A percentile compares a stretch with the other conserved stretches of the same genome.
Conservation (phyloP, 2,113 vertebrate species). For the Thomomys bottae region DNA sequence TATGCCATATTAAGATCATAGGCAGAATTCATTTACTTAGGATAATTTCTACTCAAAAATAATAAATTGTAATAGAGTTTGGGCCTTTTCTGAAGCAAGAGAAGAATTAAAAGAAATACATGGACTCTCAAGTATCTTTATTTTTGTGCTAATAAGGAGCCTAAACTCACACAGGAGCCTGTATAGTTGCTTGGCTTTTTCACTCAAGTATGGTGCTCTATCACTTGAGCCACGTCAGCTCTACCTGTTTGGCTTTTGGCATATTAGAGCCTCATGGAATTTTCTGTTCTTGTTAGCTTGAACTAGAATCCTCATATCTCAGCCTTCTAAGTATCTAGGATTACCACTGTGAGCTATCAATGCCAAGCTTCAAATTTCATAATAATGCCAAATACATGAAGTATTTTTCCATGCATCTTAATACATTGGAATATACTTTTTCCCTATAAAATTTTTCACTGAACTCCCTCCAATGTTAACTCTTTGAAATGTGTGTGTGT, state of each 20-base stretch:
- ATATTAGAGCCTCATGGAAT: too few species aligned
- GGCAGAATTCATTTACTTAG: slow-evolving; percentile 38
- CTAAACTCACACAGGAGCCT: too few species aligned
- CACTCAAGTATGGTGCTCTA: too few species aligned
- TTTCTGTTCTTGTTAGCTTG: too few species aligned
- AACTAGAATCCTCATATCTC: too few species aligned
- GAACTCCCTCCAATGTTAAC: slow-evolving; percentile 14
- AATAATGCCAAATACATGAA: neutral
- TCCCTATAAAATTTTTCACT: slow-evolving; percentile 41
- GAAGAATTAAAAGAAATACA: neutral
- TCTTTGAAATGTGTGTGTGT: slow-evolving; percentile 18
- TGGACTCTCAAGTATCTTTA: neutral
- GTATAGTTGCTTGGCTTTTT: too few species aligned
- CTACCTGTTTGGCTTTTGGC: too few species aligned
- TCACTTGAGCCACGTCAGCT: too few species aligned
- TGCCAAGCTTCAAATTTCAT: neutral
- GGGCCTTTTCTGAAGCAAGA: slow-evolving; percentile 20
- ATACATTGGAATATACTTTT: neutral
- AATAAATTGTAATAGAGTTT: slow-evolving; percentile 39
- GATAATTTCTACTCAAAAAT: neutral
- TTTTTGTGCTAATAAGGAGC: too few species aligned
- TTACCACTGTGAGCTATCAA: too few species aligned
- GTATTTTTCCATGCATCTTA: neutral
- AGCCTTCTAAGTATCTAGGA: too few species aligned
- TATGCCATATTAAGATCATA: slow-evolving; percentile 28